Base-by-base conservation (phyloP, 2,113 vertebrate genomes). In the Misgurnus mizolepis region DNA sequence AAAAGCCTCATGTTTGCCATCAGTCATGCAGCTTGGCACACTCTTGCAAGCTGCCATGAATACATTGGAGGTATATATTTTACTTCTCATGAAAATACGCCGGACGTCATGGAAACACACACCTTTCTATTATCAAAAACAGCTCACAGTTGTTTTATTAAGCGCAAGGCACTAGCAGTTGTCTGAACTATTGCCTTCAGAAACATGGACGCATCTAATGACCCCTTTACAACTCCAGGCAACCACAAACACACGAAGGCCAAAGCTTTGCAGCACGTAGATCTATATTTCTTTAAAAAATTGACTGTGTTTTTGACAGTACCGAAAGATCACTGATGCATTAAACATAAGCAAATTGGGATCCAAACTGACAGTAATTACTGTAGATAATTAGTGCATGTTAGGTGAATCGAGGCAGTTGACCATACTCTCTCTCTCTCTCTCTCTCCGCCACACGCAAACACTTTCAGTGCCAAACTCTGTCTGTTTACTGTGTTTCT, bases 341-440 rank as follows among this genome's bases (percentile, higher is more conserved):
- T 82, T 55, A 87, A 88, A 86, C 80, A 85, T 85, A 91, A 92
- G 90, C 89, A 92, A 90, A 90, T 80, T 83, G 81, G 80, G 72
- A 10, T 85, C 55, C 55, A 87, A 86, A 84, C 83, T 56, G 47
- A 78, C 78, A 8, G 80, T 83, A 91, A 92, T 90, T 87, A 90
- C 90, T 86, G 87, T 67, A 81, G 49, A 69, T 91, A 85, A 85
- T 93, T 92, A 92, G 81, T 80, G 76, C 86, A 79, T 14, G 83
- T 91, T 90, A 90, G 76, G 80, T 39, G 78, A 85, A 83, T 78
- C 66, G 79, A 86, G 53, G 82, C 88, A 91, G 78, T 27, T 0
- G 75, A 90, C 88, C 85, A 67, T 80, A 78, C 87, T 82, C 71
- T 45, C 83, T 75, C 77, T 86, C 84, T 78, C 84, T 78, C 79